Percentiles rank a stretch among this genome's conserved stretches.
Evolutionary conservation across 53 echinoderm and acorn worm species (phyloP).

Genomic region (Arbacia lixula): DNA sequence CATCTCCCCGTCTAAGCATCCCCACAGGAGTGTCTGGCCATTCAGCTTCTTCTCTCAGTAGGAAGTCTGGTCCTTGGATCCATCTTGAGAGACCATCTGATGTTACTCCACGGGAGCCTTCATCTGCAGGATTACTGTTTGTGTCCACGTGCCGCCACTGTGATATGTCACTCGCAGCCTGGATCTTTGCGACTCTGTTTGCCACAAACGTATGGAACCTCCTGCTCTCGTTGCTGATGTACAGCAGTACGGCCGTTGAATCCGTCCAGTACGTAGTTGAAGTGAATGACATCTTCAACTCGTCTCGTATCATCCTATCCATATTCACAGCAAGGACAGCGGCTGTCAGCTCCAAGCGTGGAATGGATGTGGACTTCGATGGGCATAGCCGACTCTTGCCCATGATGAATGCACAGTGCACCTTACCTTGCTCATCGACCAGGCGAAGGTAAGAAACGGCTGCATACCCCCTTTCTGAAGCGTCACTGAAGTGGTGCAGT

Average conservation of each 20-base stretch:
- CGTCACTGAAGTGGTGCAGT: constrained; percentile 74
- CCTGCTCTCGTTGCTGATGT: constrained; percentile 55
- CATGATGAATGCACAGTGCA: constrained; percentile 51
- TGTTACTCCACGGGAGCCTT: constrained; percentile 52
- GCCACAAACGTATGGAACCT: constrained; percentile 67
- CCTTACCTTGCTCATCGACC: constrained; percentile 10
- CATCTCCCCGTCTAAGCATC: no score
- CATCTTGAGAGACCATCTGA: not conserved
- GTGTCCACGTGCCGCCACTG: constrained; percentile 64
- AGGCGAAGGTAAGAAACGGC: constrained; percentile 54
- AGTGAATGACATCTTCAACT: constrained; percentile 36
- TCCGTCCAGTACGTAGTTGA: constrained; percentile 52
- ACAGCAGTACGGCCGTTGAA: constrained; percentile 55
- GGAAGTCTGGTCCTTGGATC: constrained; percentile 48
- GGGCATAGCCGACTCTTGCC: constrained; percentile 38
- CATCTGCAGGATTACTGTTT: constrained; percentile 56
- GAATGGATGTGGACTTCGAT: constrained; percentile 21
- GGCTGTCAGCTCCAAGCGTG: constrained; percentile 36
- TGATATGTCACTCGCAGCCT: not conserved
- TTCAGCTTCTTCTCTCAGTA: constrained; percentile 33
- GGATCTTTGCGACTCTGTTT: constrained; percentile 57
- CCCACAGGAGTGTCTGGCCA: constrained; percentile 62
- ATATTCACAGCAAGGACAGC: constrained; percentile 53
- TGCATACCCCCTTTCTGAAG: constrained; percentile 61
- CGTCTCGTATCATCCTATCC: constrained; percentile 34